phyloP scores from a whole-genome alignment of 64 coral and sea anemone species.

The Anthopleura sola region DNA sequence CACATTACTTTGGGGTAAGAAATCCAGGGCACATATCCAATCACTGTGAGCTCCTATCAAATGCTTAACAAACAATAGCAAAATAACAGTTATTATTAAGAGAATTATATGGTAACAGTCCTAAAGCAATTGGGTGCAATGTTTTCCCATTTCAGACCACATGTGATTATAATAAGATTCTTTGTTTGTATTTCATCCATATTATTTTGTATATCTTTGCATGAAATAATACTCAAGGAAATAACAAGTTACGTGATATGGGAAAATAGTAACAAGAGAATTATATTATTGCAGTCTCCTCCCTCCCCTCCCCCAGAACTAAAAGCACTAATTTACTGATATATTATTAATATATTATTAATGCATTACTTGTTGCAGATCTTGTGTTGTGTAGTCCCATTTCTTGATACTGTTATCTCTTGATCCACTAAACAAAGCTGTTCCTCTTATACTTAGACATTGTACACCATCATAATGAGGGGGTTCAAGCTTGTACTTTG shows the following conservation, averaged over 20 bases:
- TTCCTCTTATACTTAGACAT: slow-evolving; percentile 80
- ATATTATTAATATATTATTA: background rate
- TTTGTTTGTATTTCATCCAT: too few relatives aligned
- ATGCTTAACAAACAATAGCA: slow-evolving; percentile 36
- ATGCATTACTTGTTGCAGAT: slow-evolving; percentile 69
- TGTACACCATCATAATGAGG: slow-evolving; percentile 99
- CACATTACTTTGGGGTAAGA: slow-evolving; percentile 63
- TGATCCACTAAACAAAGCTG: slow-evolving; percentile 89
- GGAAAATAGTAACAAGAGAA: too few relatives aligned
- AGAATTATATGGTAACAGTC: background rate
- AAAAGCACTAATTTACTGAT: too few relatives aligned
- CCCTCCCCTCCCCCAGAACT: background rate
- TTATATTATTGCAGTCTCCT: background rate
- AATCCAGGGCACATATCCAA: slow-evolving; percentile 94
- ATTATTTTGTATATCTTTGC: too few relatives aligned
- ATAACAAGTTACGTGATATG: too few relatives aligned
- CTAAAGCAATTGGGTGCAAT: too few relatives aligned
- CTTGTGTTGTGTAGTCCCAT: slow-evolving; percentile 81
- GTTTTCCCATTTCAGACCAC: too few relatives aligned
- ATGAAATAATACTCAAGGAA: too few relatives aligned
- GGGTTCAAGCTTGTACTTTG: slow-evolving; percentile 82
- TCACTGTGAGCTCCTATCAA: slow-evolving; percentile 93
- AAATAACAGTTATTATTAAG: background rate
- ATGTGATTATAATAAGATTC: too few relatives aligned
- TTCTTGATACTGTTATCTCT: slow-evolving; percentile 99